Evolutionary conservation across 2,797 vertebrate genomes (phyloP), one percentile per base, ranked within the genome.

Genomic region (Podargus strigoides): DNA sequence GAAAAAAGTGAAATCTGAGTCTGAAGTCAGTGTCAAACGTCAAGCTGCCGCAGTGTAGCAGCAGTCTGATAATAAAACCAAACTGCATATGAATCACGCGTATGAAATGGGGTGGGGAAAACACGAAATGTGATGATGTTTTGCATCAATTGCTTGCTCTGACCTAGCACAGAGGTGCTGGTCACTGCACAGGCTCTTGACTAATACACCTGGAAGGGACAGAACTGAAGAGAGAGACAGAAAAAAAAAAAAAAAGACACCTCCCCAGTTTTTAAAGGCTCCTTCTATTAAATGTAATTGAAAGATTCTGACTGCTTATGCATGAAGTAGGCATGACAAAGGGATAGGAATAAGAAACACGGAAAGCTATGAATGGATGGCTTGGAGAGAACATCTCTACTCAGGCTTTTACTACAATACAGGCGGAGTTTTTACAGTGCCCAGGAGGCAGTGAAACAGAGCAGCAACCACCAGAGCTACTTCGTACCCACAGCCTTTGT

Each of bases 71-170:
- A 44, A 11, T 14, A 37, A n/a, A 62, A n/a, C 4, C 17, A 58
- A 41, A 36, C 1, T 6, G 6, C 2, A 0, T 26, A 13, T 2
- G 7, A 72, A 34, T 9, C 6, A 3, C 3, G 26, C 41, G 7
- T 8, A 14, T 2, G 3, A 37, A 60, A 18, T 5, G 16, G 28
- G 0, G 0, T 5, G 15, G n/a, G 46, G 34, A 60, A 21, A 74
- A 50, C 30, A 20, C 11, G 7, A 58, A 62, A n/a, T 1, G 11
- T 2, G 34, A 22, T 15, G 9, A 24, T 3, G 34, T 28, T 47
- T n/a, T 37, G 39, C 18, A 42, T n/a, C 34, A 26, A 1, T 30
- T 36, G 36, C 32, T 8, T 7, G 28, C 18, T 66, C 26, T 41
- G 14, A 26, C 18, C 6, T 30, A 37, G 52, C 34, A n/a, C 32